phyloP scores from a whole-genome alignment of 2,113 vertebrate species.

The Laticauda colubrina region DNA sequence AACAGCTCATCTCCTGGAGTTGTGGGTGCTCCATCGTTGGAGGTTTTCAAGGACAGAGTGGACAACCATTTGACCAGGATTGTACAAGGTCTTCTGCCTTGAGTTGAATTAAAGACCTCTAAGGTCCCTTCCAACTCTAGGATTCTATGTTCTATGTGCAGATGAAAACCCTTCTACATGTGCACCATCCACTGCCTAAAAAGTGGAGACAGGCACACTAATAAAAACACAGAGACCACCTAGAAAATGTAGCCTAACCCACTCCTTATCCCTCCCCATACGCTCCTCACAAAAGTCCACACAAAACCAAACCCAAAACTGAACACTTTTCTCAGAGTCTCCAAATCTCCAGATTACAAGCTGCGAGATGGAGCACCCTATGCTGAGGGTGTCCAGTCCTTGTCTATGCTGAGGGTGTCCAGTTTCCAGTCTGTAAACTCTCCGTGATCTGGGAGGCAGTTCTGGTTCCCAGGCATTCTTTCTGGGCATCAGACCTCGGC shows the following conservation, averaged over 20 bases:
- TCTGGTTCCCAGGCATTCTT: not conserved
- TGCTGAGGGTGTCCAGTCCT: not conserved
- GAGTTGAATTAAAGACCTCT: no score
- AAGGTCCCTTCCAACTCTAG: no score
- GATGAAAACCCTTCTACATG: not conserved
- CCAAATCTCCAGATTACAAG: no score
- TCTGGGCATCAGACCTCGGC: not conserved
- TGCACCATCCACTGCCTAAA: not conserved
- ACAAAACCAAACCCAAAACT: not conserved
- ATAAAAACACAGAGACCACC: not conserved
- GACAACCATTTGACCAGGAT: no score
- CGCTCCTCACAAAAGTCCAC: not conserved
- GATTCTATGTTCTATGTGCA: not conserved
- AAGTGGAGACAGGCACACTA: not conserved
- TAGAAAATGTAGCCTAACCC: not conserved
- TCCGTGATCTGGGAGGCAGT: not conserved
- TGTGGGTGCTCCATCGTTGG: no score
- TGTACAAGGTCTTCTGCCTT: no score
- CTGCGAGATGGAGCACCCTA: no score
- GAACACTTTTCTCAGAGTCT: no score
- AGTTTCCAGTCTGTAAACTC: no score
- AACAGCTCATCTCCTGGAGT: no score
- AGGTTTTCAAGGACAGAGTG: no score
- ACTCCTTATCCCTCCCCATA: not conserved
- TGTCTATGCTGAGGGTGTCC: no score